A percentile compares a stretch with the other conserved stretches of the same genome.
phyloP scores from a whole-genome alignment of 2,888 invertebrate species.

The Cepaea hortensis region DNA sequence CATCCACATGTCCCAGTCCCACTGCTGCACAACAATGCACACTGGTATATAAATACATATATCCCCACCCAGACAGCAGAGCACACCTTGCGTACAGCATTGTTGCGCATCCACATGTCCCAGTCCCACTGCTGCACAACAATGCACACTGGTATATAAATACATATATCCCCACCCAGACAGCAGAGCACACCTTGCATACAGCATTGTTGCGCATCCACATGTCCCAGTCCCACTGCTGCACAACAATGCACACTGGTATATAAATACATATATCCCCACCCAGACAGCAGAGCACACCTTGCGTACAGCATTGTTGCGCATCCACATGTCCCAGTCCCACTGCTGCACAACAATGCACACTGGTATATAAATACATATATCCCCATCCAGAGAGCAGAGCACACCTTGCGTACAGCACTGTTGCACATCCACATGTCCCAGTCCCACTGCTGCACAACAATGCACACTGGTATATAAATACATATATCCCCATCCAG shows the following conservation, averaged over 20 bases:
- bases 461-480: background rate
- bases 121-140: slow-evolving; percentile 80
- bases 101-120: slow-evolving; percentile 82
- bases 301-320: slow-evolving; percentile 79
- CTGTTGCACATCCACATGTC: slow-evolving; percentile 82
- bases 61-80: no score
- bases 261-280: no score
- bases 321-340: slow-evolving; percentile 83
- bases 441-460: slow-evolving; percentile 80
- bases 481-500: no score
- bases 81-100: slow-evolving; percentile 79
- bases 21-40: slow-evolving; percentile 75
- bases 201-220: slow-evolving; percentile 80
- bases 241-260: slow-evolving; percentile 51
- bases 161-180: no score
- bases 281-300: slow-evolving; percentile 57
- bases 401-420: slow-evolving; percentile 78
- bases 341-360: slow-evolving; percentile 76
- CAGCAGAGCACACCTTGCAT: slow-evolving; percentile 78
- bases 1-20: slow-evolving; percentile 84
- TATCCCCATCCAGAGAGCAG: no score
- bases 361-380: background rate
- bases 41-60: no score
- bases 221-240: slow-evolving; percentile 83
- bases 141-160: background rate